phyloP scores from a whole-genome alignment of 2,113 vertebrate species.

The Psophia crepitans region DNA sequence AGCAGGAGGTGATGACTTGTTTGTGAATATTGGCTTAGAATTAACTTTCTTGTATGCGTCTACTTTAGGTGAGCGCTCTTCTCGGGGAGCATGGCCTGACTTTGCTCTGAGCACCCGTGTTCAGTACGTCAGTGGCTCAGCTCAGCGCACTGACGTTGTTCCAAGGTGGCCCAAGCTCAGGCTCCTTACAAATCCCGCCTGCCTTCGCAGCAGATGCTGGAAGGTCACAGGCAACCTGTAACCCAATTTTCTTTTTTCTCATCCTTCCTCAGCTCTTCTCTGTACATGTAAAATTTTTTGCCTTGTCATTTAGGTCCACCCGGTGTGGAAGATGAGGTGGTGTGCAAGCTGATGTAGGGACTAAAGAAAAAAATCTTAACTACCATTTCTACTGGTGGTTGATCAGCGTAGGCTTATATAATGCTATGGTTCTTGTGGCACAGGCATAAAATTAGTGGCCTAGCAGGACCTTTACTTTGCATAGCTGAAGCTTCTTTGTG shows the following conservation, averaged over 20 bases:
- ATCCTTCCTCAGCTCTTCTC: neutral
- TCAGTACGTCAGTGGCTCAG: neutral
- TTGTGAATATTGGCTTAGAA: neutral
- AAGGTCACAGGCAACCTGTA: neutral
- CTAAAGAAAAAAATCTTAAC: neutral
- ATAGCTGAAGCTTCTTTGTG: neutral
- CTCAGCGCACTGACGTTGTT: neutral
- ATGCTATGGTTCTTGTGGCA: neutral
- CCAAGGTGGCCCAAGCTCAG: neutral
- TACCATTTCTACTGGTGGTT: fast-evolving
- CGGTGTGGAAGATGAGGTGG: fast-evolving
- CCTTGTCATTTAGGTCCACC: neutral
- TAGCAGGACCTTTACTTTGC: neutral
- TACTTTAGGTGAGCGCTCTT: neutral
- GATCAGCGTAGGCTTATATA: neutral
- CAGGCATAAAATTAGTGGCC: neutral
- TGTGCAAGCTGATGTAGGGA: neutral
- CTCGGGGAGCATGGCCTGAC: neutral
- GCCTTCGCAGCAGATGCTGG: neutral
- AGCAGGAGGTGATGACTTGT: neutral
- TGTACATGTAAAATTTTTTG: neutral
- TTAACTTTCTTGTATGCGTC: neutral
- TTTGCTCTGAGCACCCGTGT: neutral
- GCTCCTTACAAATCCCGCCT: neutral
- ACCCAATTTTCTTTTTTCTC: neutral